These are phyloP conservation scores for Baronia brevicornis DNA, from an alignment of 2,888 invertebrate species.

Conservation along the genomic window DNA sequence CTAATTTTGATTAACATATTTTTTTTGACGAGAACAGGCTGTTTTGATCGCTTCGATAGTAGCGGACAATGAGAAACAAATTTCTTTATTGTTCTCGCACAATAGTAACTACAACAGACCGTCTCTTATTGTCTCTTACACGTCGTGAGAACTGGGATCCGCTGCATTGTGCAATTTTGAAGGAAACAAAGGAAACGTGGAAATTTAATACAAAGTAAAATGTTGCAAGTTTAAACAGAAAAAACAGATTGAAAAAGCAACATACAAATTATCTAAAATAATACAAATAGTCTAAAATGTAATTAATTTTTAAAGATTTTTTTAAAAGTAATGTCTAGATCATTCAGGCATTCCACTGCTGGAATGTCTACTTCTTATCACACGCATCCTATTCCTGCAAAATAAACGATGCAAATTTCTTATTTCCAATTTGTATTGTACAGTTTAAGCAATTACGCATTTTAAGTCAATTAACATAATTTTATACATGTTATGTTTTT, in stretches of 20 bases:
- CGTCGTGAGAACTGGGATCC: constrained; percentile 25
- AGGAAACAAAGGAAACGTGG: constrained; percentile 30
- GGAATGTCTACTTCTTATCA: too few species aligned
- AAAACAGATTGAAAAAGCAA: too few species aligned
- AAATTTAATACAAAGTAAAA: constrained; percentile 26
- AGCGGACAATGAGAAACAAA: constrained; percentile 27
- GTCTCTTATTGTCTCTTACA: constrained; percentile 23
- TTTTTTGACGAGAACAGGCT: constrained; percentile 22
- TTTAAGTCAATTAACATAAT: constrained; percentile 9
- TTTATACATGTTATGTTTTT: constrained; percentile 2
- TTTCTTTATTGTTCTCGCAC: constrained; percentile 25
- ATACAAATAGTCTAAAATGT: too few species aligned
- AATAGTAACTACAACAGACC: constrained; percentile 18
- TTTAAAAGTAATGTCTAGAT: too few species aligned
- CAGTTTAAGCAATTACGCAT: too few species aligned
- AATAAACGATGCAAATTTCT: too few species aligned
- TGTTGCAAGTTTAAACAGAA: constrained; percentile 10
- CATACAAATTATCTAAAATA: too few species aligned
- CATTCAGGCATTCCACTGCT: too few species aligned
- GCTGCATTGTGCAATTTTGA: constrained; percentile 29
- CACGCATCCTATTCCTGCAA: too few species aligned
- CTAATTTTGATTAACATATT: constrained; percentile 2
- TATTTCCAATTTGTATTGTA: too few species aligned
- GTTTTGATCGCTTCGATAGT: constrained; percentile 24
- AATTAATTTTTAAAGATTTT: too few species aligned